Base-by-base conservation (phyloP, 2,113 vertebrate genomes). In the Chitala chitala region DNA sequence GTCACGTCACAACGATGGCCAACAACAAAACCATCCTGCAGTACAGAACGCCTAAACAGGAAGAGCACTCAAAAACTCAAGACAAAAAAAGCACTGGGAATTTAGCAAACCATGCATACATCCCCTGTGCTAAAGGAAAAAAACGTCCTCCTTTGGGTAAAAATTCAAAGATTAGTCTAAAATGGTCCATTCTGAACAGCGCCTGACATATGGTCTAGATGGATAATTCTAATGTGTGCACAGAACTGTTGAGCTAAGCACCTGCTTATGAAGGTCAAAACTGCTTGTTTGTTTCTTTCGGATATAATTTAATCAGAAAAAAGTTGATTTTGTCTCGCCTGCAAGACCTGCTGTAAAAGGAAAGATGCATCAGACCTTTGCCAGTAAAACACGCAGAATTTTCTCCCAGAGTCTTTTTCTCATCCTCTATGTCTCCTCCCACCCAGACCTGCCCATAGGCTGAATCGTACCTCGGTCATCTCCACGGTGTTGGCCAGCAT, bases 401-500 rank as follows among this genome's bases (percentile, higher is more conserved):
- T 22, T 24, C 24, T 38, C 36, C 10, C 40, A 44, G 44, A 31
- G 38, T 12, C 6, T 15, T 1, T 17, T 24, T 9, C 65, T 29
- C 46, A 24, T 6, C 12, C 20, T 44, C 24, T 22, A 69, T 75
- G 78, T 12, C 54, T 56, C 1, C 79, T 77, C 51, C 75, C 76
- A 73, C 78, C 78, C 13, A 26, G 6, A 36, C 46, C 71, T 5
- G 38, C 26, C 42, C n/a, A 12, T 31, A 48, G 13, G 29, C 44
- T 5, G 40, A 10, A 6, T 76, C 87, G 82, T 84, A 93, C 92
- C 86, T 91, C 91, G 0, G 75, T 88, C 86, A 91, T 89, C 61
- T 93, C 91, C 78, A 95, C 91, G 0, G 87, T 94, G 82, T 95
- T 95, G 69, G 95, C 94, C 86, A 96, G 84, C 95, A 96, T 96